A percentile compares a stretch with the other conserved stretches of the same genome.
Evolutionary conservation across 35 echinoderm and acorn worm genomes (phyloP).

Genomic region (Patiria miniata): DNA sequence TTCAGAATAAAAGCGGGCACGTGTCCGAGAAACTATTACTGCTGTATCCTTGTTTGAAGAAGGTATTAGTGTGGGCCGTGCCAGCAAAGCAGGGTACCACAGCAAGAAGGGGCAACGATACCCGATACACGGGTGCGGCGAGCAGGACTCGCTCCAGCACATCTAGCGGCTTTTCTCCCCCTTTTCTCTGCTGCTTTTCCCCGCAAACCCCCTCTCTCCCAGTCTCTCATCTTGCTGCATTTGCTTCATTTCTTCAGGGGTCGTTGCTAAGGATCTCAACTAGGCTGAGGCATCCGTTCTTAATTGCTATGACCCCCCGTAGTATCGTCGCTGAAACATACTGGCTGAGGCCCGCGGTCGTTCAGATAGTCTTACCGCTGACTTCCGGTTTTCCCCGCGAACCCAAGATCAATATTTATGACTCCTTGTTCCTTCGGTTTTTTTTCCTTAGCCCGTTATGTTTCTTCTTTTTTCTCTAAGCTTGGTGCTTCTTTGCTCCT

Average conservation of each 20-base stretch:
- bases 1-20: slow-evolving; percentile 2
- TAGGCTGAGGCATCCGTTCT: slow-evolving; percentile 10
- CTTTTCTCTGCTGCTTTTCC: neutral
- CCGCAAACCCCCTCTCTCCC: neutral
- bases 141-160: neutral
- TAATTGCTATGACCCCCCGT: slow-evolving; percentile 5
- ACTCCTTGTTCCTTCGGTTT: slow-evolving; percentile 21
- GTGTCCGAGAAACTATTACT: slow-evolving; percentile 46
- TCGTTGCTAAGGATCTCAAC: slow-evolving; percentile 12
- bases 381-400: slow-evolving; percentile 23
- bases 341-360: slow-evolving; percentile 12
- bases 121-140: neutral
- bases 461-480: slow-evolving; percentile 4
- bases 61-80: neutral
- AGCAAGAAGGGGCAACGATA: neutral
- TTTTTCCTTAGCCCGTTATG: slow-evolving; percentile 6
- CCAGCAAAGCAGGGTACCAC: neutral
- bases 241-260: slow-evolving; percentile 15
- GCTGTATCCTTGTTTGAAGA: slow-evolving; percentile 56
- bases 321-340: slow-evolving; percentile 22
- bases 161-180: neutral
- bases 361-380: slow-evolving; percentile 16
- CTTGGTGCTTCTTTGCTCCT: neutral
- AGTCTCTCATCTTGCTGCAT: slow-evolving; percentile 25
- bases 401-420: slow-evolving; percentile 29